phyloP scores from a whole-genome alignment of 2,113 vertebrate species.

The Embiotoca jacksoni region DNA sequence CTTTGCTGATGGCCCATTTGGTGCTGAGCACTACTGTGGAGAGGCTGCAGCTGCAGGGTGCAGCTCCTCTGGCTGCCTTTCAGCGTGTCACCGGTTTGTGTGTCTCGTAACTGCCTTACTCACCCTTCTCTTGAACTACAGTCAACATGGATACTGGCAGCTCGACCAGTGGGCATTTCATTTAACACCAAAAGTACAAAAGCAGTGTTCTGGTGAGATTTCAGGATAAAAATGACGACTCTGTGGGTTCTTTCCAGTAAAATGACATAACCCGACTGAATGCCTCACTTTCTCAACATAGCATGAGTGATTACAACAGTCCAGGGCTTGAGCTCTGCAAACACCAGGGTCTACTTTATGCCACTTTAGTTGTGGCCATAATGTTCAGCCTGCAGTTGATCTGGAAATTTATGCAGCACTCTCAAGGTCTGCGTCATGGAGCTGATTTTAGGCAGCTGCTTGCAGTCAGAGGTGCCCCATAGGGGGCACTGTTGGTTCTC shows the following conservation, averaged over 20 bases:
- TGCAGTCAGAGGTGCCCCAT: constrained; percentile 47
- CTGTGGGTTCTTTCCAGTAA: neutral
- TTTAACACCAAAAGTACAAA: neutral
- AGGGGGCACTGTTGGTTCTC: constrained; percentile 82
- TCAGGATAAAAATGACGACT: neutral
- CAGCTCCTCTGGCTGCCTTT: constrained; percentile 43
- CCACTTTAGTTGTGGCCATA: neutral
- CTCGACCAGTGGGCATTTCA: neutral
- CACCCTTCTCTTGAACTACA: constrained; percentile 40
- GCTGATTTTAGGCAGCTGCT: constrained; percentile 40
- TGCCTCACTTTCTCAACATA: too few relatives aligned
- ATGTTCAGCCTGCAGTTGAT: neutral
- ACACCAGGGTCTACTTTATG: neutral
- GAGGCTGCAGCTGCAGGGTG: constrained; percentile 45
- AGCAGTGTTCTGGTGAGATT: neutral
- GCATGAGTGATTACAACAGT: neutral
- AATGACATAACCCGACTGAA: too few relatives aligned
- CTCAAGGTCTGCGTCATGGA: constrained; percentile 30
- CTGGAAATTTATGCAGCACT: constrained; percentile 15
- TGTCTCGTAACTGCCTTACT: constrained; percentile 49
- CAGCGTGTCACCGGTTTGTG: constrained; percentile 41
- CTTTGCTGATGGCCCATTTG: constrained; percentile 60
- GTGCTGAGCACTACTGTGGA: constrained; percentile 50
- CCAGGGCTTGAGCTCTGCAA: neutral
- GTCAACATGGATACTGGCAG: constrained; percentile 22